Conservation (phyloP, 2,113 vertebrate species). For the Apodemus sylvaticus region DNA sequence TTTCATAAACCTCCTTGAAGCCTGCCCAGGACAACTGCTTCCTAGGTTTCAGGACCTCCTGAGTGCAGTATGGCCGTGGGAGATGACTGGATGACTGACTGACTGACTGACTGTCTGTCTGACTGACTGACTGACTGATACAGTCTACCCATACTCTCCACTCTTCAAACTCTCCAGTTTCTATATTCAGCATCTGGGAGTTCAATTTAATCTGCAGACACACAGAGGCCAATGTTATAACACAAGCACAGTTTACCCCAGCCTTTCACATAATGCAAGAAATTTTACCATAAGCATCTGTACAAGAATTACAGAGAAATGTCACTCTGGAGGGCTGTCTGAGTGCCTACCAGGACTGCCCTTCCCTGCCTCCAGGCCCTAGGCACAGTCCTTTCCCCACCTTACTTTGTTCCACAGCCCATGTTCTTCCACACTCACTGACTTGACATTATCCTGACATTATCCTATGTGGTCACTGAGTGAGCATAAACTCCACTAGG, state of each 20-base stretch:
- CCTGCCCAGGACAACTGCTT: not conserved
- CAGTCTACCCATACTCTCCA: not conserved
- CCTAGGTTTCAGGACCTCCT: not conserved
- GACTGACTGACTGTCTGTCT: not conserved
- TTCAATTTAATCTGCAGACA: slow-evolving; percentile 45
- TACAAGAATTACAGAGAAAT: slow-evolving; percentile 23
- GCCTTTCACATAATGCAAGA: not conserved
- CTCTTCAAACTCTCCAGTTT: slow-evolving; percentile 24
- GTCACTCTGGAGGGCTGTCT: not conserved
- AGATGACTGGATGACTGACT: not conserved
- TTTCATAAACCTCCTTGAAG: not conserved
- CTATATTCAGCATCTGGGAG: not conserved
- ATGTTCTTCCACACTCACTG: not conserved
- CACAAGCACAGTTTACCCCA: slow-evolving; percentile 16
- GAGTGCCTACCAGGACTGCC: not conserved
- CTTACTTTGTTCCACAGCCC: not conserved
- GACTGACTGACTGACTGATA: not conserved
- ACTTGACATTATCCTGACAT: too few relatives aligned
- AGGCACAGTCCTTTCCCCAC: not conserved
- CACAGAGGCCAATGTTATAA: not conserved
- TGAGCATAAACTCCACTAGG: not conserved
- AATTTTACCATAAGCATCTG: slow-evolving; percentile 12
- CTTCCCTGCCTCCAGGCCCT: not conserved
- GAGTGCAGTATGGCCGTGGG: not conserved
- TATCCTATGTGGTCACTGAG: not conserved